Evolutionary conservation across 1,140 invertebrate species (phyloP).

Genomic region (Piezodorus guildinii): DNA sequence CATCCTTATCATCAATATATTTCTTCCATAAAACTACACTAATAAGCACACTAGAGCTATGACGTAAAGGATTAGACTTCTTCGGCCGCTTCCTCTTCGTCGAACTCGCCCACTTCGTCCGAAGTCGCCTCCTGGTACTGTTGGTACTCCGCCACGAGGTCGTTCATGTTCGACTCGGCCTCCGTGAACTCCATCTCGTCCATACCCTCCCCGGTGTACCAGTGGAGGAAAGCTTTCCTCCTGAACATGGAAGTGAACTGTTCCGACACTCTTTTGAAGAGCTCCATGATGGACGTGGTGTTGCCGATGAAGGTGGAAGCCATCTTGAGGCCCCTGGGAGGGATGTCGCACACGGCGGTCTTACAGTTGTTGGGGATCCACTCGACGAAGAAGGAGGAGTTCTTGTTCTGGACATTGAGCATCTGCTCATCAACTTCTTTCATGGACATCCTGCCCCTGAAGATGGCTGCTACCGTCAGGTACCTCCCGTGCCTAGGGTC

Average conservation of each 20-base stretch:
- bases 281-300: constrained; percentile 63
- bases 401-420: constrained; percentile 63
- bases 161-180: constrained; percentile 72
- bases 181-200: no score
- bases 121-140: constrained; percentile 51
- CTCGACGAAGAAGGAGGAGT: constrained; percentile 60
- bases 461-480: constrained; percentile 55
- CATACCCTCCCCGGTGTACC: no score
- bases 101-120: constrained; percentile 32
- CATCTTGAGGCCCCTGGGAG: constrained; percentile 53
- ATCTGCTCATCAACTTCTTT: no score
- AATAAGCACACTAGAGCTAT: no score
- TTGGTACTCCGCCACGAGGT: constrained; percentile 70
- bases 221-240: constrained; percentile 44
- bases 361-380: constrained; percentile 68
- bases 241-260: constrained; percentile 64
- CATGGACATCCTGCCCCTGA: constrained; percentile 51
- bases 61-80: no score
- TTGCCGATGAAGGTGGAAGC: constrained; percentile 55
- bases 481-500: constrained; percentile 52
- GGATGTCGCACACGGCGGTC: constrained; percentile 60
- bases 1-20: no score
- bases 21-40: no score
- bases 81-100: constrained; percentile 30
- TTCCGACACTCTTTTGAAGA: constrained; percentile 67